A percentile compares a stretch with the other conserved stretches of the same genome.
Evolutionary conservation across 2,888 invertebrate species (phyloP).

Genomic region (Clepsis dumicolana): DNA sequence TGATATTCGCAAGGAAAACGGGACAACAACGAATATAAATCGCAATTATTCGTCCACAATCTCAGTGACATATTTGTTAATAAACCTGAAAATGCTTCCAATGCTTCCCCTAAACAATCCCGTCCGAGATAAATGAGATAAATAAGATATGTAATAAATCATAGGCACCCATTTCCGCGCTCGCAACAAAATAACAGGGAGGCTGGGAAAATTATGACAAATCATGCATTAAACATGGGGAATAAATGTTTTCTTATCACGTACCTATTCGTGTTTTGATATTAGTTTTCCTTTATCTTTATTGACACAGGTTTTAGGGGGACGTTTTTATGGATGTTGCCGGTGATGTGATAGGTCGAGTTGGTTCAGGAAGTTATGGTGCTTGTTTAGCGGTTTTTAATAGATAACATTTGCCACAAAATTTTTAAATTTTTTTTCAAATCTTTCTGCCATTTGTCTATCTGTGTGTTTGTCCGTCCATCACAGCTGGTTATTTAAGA

Average conservation of each 20-base stretch:
- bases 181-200: conserved; percentile 82
- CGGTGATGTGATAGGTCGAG: conserved; percentile 62
- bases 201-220: conserved; percentile 85
- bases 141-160: conserved; percentile 80
- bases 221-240: conserved; percentile 87
- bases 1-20: conserved; percentile 4
- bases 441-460: too few relatives aligned
- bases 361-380: conserved; percentile 1
- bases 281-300: conserved; percentile 86
- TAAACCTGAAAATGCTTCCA: conserved; percentile 70
- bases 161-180: conserved; percentile 80
- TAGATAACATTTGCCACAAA: too few relatives aligned
- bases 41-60: conserved; percentile 63
- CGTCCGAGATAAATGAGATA: conserved; percentile 81
- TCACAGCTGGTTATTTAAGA: too few relatives aligned
- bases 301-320: conserved; percentile 84
- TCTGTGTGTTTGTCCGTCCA: too few relatives aligned
- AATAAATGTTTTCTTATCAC: conserved; percentile 87
- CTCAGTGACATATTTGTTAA: conserved; percentile 70
- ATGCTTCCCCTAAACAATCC: conserved; percentile 73
- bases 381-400: not conserved
- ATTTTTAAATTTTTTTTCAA: too few relatives aligned
- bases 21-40: conserved; percentile 51
- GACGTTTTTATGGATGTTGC: conserved; percentile 73
- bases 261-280: conserved; percentile 85